Evolutionary conservation across 2,113 vertebrate genomes (phyloP).

Genomic region (Pelodiscus sinensis): DNA sequence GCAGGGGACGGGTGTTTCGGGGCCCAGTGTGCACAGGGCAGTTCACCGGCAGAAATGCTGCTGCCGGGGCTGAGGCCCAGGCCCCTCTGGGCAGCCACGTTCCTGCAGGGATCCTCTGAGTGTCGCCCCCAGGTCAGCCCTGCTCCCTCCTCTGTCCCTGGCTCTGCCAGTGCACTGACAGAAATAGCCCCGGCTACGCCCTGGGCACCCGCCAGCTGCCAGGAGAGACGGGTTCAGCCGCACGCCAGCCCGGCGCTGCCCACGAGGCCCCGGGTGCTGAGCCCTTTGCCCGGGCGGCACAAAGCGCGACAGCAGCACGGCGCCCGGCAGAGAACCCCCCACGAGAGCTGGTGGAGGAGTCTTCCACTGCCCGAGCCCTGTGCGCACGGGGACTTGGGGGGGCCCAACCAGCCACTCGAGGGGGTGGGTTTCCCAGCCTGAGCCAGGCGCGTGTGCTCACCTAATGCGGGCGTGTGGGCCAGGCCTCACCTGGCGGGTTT

Average conservation of each 20-base stretch:
- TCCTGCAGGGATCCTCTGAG: background rate
- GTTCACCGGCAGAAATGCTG: background rate
- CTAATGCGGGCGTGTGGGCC: background rate
- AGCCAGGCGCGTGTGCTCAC: background rate
- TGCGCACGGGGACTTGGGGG: background rate
- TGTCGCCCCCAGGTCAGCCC: background rate
- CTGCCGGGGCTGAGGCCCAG: background rate
- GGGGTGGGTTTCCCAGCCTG: background rate
- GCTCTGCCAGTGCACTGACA: background rate
- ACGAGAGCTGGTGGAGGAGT: background rate
- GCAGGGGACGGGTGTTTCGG: too few species aligned
- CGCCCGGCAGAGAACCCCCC: background rate
- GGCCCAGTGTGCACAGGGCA: background rate
- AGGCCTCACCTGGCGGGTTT: too few species aligned
- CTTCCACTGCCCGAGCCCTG: background rate
- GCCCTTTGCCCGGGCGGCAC: too few species aligned
- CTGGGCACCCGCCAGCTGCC: background rate
- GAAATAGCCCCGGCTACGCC: background rate
- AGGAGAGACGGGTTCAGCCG: background rate
- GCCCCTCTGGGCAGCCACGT: background rate
- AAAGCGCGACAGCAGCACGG: background rate
- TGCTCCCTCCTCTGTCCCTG: background rate
- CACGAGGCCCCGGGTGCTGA: too few species aligned
- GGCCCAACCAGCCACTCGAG: background rate
- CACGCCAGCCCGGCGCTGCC: too few species aligned